Percentiles rank a stretch among this genome's conserved stretches.
Conservation (phyloP, 64 coral and sea anemone species). For the Astreopora myriophthalma region DNA sequence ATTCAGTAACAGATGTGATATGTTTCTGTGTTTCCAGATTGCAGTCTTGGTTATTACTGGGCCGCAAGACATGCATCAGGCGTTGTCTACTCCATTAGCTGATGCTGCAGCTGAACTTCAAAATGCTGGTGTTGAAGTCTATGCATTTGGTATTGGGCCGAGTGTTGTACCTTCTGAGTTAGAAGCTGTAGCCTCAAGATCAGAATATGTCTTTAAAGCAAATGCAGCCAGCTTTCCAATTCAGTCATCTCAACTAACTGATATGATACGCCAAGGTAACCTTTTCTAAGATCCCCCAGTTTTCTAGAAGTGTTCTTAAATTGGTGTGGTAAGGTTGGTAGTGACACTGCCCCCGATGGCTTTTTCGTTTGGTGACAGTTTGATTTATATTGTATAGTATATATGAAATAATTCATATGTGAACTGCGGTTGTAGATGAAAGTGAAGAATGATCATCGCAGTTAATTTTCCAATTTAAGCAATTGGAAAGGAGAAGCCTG, state of each 20-base stretch:
- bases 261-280: constrained; percentile 1
- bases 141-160: constrained; percentile 36
- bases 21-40: background rate
- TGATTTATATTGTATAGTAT: too few species aligned
- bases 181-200: constrained; percentile 38
- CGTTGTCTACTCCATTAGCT: background rate
- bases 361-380: too few species aligned
- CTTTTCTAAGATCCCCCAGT: background rate
- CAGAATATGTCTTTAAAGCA: constrained; percentile 20
- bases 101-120: constrained; percentile 38
- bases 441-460: too few species aligned
- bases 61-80: background rate
- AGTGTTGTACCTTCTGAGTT: constrained; percentile 31
- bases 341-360: too few species aligned
- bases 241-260: background rate
- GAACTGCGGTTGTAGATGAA: too few species aligned
- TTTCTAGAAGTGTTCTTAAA: too few species aligned
- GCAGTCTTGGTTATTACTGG: background rate
- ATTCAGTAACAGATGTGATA: background rate
- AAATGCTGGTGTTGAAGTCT: constrained; percentile 30
- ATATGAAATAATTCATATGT: too few species aligned
- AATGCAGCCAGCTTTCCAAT: background rate
- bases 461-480: too few species aligned
- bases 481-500: too few species aligned
- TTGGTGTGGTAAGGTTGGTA: too few species aligned